phyloP scores from a whole-genome alignment of 2,888 invertebrate species.

The Colostygia pectinataria region DNA sequence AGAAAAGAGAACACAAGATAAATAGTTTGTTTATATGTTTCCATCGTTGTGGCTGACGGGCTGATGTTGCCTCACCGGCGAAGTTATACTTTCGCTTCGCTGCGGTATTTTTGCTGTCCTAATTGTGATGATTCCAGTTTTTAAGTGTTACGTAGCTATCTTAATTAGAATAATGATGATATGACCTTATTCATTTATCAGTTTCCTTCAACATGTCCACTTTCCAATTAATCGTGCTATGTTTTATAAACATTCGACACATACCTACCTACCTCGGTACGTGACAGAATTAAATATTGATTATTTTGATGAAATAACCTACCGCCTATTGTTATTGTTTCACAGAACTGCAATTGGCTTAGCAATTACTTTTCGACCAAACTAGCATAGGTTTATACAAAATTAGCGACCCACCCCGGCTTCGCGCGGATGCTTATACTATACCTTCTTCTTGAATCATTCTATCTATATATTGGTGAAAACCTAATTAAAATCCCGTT shows the following conservation, averaged over 20 bases:
- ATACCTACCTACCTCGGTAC: no score
- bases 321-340: constrained; percentile 9
- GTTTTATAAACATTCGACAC: constrained; percentile 22
- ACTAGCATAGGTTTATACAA: no score
- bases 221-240: constrained; percentile 19
- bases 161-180: background rate
- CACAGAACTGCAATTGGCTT: background rate
- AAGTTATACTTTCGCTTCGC: constrained; percentile 15
- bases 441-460: no score
- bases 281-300: constrained; percentile 17
- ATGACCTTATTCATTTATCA: constrained; percentile 13
- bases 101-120: constrained; percentile 10
- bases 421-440: no score
- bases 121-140: constrained; percentile 13
- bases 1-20: constrained; percentile 1
- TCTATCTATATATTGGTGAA: no score
- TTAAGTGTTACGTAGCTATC: constrained; percentile 1
- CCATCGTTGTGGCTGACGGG: constrained; percentile 7
- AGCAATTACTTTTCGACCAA: background rate
- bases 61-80: constrained; percentile 10
- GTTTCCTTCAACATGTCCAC: constrained; percentile 3
- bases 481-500: no score
- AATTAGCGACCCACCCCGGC: no score
- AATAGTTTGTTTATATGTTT: constrained; percentile 3
- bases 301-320: constrained; percentile 3